Base-by-base conservation (phyloP, 2,888 invertebrate species). In the Drosophila siamana region DNA sequence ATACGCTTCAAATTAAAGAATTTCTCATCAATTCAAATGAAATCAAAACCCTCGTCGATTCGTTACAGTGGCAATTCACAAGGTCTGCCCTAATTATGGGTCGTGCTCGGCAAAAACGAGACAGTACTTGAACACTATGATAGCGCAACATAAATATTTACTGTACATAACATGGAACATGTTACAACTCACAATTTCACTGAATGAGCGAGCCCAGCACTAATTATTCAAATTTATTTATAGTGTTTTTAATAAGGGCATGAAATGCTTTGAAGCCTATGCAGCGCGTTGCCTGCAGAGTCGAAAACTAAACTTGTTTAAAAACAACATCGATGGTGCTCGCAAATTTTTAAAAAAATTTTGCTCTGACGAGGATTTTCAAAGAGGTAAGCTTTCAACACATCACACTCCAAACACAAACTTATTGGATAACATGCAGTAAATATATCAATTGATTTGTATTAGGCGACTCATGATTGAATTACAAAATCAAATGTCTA, bases 231-330 rank as follows among this genome's bases (percentile, higher is more conserved):
- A 33, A 33, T 66, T 69, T 36, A 46, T 26, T 75, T 67, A 8
- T 80, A 92, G 92, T 55, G 89, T 92, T 51, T 92, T 92, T 55
- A 88, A 89, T 62, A 89, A 88, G 15, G 92, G 92, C 51, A 91
- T 92, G 89, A 78, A 78, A 63, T 92, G 92, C 57, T 92, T 92
- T 62, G 92, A 92, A 65, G 88, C 83, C 5, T 92, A 92, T 43
- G 81, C 91, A 2, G 85, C 85, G 11, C 91, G 91, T 15, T 92
- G 92, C 62, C 74, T 92, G 2, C 75, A 90, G 47, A 74, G 89
- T 51, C 82, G 83, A 7, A 91, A 90, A 26, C 66, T 89, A 0
- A 71, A 64, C 4, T 60, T 92, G 5, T 90, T 91, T 43, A 87
- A 90, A 55, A 91, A 91, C 54, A 92, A 91, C 65, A 89, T 92